These are phyloP conservation scores for Sicus ferrugineus DNA, from an alignment of 2,888 invertebrate genomes.

Conservation along the genomic window DNA sequence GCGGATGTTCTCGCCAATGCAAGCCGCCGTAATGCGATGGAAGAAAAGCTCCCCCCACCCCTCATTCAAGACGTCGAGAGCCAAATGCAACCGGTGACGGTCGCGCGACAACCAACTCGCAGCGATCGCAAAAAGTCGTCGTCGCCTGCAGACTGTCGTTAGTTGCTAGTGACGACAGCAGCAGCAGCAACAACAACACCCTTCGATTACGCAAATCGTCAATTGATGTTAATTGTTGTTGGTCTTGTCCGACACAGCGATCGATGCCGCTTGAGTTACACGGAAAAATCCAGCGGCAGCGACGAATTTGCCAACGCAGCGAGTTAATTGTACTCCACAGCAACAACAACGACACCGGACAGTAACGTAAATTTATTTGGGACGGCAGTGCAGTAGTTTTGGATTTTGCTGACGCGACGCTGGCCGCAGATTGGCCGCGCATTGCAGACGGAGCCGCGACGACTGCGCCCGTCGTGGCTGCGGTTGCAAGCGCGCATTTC, in stretches of 20 bases:
- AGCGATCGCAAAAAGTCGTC: slow-evolving; percentile 4
- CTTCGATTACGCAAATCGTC: slow-evolving; percentile 31
- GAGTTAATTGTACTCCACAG: slow-evolving; percentile 3
- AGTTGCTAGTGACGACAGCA: too few species aligned
- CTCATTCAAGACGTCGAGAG: too few species aligned
- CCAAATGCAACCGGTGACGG: background rate
- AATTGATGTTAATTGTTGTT: slow-evolving; percentile 22
- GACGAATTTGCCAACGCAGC: slow-evolving; percentile 14
- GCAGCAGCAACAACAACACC: too few species aligned
- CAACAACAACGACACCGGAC: slow-evolving; percentile 7
- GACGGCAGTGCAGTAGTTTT: slow-evolving; percentile 27
- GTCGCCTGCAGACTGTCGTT: too few species aligned
- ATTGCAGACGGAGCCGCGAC: background rate
- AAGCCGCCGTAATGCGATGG: background rate
- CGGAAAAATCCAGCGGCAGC: background rate
- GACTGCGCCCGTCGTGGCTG: background rate
- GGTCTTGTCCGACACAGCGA: background rate
- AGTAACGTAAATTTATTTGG: slow-evolving; percentile 19
- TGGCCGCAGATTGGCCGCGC: background rate
- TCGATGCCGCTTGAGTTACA: background rate
- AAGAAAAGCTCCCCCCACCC: background rate
- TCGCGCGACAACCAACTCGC: slow-evolving; percentile 11
- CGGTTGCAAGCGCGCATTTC: background rate
- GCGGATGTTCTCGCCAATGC: slow-evolving; percentile 54
- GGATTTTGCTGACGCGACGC: slow-evolving; percentile 28